These are phyloP conservation scores for Rhagophthalmus giganteus DNA, from an alignment of 2,888 invertebrate genomes.

Conservation along the genomic window DNA sequence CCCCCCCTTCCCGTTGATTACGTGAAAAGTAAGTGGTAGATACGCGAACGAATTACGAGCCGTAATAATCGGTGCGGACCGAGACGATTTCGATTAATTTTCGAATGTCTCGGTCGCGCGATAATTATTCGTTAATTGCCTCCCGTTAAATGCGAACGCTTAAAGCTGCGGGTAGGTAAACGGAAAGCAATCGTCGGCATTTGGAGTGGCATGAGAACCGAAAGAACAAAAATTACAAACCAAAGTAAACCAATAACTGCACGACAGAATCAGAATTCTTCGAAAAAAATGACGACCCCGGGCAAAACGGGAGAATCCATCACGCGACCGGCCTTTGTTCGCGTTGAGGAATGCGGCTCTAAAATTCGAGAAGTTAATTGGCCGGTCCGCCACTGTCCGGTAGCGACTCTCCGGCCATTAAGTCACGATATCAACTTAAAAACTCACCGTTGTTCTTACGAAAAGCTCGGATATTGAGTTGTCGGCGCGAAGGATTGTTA, in stretches of 20 bases:
- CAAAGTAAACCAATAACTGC: constrained; percentile 31
- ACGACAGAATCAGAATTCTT: constrained; percentile 38
- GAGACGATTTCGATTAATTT: constrained; percentile 18
- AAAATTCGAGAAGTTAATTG: constrained; percentile 45
- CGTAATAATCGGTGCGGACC: constrained; percentile 1
- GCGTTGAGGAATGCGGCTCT: constrained; percentile 45
- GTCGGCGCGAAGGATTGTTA: constrained; percentile 21
- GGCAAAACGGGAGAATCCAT: constrained; percentile 46
- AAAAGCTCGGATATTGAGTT: constrained; percentile 22
- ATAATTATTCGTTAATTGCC: constrained; percentile 21
- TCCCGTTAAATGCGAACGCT: constrained; percentile 6
- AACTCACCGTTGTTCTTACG: constrained; percentile 29
- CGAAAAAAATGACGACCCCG: constrained; percentile 48
- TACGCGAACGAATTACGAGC: neutral
- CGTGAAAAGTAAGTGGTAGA: neutral
- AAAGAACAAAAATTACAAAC: constrained; percentile 17
- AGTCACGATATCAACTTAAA: constrained; percentile 30
- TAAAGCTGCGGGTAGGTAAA: constrained; percentile 13
- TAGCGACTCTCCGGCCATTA: constrained; percentile 39
- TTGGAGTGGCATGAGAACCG: constrained; percentile 11
- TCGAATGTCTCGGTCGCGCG: constrained; percentile 11
- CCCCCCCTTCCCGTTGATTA: no score
- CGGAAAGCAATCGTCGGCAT: constrained; percentile 2
- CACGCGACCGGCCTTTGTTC: constrained; percentile 48
- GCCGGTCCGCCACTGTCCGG: constrained; percentile 41